A percentile compares a stretch with the other conserved stretches of the same genome.
Conservation (phyloP, 92 coral and sea anemone genomes). For the Parazoanthus swiftii region DNA sequence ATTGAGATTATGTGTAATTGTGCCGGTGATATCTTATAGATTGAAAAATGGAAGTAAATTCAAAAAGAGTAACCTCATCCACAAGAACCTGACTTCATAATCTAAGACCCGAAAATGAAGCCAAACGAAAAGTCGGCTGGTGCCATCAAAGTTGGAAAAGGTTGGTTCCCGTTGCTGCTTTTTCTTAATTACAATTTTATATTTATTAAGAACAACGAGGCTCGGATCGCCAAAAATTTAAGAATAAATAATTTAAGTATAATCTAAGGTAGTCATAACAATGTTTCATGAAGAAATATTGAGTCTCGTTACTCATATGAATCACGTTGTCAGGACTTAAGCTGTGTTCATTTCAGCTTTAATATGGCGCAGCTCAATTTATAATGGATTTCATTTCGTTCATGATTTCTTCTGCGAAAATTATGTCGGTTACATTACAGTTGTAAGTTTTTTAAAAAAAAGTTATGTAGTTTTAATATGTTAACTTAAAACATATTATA, state of each 20-base stretch:
- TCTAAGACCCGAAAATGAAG: constrained; percentile 10
- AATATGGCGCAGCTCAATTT: too few species aligned
- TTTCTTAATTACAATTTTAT: too few species aligned
- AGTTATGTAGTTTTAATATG: neutral
- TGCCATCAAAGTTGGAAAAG: constrained; percentile 35
- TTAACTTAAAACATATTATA: constrained; percentile 20
- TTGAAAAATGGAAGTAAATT: neutral
- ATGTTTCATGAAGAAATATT: too few species aligned
- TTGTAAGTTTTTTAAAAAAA: neutral
- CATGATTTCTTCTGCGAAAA: too few species aligned
- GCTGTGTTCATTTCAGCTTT: too few species aligned
- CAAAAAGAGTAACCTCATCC: neutral
- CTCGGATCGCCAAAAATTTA: too few species aligned
- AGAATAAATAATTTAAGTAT: too few species aligned
- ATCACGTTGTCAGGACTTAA: too few species aligned
- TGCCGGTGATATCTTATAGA: neutral
- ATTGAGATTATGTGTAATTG: neutral
- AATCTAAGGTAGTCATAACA: too few species aligned
- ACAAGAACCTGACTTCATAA: neutral
- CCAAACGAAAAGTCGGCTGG: constrained; percentile 12
- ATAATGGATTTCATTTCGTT: too few species aligned
- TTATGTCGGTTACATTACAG: neutral
- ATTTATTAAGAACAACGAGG: too few species aligned
- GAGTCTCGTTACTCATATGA: too few species aligned
- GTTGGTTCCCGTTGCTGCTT: neutral